phyloP scores from a whole-genome alignment of 2,797 vertebrate species.

The Lateolabrax maculatus region DNA sequence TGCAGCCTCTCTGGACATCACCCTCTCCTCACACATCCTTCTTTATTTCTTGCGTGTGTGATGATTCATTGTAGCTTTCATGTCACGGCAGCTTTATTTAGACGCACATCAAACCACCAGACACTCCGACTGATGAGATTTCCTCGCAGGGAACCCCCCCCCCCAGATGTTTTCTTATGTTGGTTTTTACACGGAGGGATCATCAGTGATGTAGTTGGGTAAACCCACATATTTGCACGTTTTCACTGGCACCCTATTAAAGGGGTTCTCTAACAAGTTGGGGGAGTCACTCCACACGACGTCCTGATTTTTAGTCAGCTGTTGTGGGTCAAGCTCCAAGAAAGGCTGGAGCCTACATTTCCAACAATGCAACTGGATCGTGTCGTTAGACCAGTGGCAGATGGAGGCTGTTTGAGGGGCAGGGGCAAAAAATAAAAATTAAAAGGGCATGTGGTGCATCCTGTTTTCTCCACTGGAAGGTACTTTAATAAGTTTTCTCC shows the following conservation, averaged over 20 bases:
- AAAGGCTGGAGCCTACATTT: constrained; percentile 6
- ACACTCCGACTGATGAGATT: background rate
- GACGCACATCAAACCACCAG: constrained; percentile 35
- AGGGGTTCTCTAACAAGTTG: background rate
- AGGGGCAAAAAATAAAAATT: too few species aligned
- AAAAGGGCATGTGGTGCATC: too few species aligned
- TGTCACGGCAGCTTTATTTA: constrained; percentile 39
- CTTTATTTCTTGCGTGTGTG: background rate
- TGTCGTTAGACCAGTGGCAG: too few species aligned
- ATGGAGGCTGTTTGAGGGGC: too few species aligned
- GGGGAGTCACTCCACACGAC: too few species aligned
- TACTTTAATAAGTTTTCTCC: too few species aligned
- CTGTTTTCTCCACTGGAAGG: too few species aligned
- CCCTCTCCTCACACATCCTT: too few species aligned
- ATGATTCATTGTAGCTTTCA: constrained; percentile 16
- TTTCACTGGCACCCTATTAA: background rate
- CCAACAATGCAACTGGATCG: background rate
- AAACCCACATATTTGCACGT: background rate
- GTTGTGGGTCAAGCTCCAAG: background rate
- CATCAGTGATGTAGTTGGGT: background rate
- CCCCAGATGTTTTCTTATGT: background rate
- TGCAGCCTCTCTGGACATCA: too few species aligned
- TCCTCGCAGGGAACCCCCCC: constrained; percentile 22
- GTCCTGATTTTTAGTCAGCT: background rate
- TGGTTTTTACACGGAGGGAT: background rate